Conservation (phyloP, 30 jellyfish, hydroid and myxozoan species). For the Rhopilema esculentum region DNA sequence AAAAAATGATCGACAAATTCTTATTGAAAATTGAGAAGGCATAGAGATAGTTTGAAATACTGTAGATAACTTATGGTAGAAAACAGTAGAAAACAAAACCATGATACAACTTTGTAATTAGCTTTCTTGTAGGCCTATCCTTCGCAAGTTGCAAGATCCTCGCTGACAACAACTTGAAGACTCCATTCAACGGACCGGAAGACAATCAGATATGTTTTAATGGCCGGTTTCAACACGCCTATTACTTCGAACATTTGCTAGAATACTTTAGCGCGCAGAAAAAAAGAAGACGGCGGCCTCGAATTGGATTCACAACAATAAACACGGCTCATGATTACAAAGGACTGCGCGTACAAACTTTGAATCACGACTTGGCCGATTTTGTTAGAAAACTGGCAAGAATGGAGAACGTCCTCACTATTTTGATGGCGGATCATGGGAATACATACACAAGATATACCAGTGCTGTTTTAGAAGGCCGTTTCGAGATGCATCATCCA, state of each 20-base stretch:
- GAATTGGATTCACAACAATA: constrained; percentile 67
- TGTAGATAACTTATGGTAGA: too few species aligned
- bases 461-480: constrained; percentile 81
- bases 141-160: constrained; percentile 81
- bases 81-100: neutral
- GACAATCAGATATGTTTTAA: constrained; percentile 77
- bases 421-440: constrained; percentile 94
- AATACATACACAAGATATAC: constrained; percentile 82
- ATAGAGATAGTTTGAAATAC: too few species aligned
- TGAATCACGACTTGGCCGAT: constrained; percentile 70
- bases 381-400: constrained; percentile 57
- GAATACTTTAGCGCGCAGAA: constrained; percentile 15
- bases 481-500: constrained; percentile 92
- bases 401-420: constrained; percentile 75
- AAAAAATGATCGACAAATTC: too few species aligned
- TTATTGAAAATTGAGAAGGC: too few species aligned
- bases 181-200: constrained; percentile 82
- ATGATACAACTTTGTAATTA: neutral
- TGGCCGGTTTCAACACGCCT: constrained; percentile 82
- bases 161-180: constrained; percentile 34
- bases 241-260: constrained; percentile 52
- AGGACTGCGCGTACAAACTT: constrained; percentile 85
- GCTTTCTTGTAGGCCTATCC: constrained; percentile 55
- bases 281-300: constrained; percentile 2
- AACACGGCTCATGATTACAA: constrained; percentile 88